Conservation (phyloP, 1,140 invertebrate species). For the Octopus bimaculoides region DNA sequence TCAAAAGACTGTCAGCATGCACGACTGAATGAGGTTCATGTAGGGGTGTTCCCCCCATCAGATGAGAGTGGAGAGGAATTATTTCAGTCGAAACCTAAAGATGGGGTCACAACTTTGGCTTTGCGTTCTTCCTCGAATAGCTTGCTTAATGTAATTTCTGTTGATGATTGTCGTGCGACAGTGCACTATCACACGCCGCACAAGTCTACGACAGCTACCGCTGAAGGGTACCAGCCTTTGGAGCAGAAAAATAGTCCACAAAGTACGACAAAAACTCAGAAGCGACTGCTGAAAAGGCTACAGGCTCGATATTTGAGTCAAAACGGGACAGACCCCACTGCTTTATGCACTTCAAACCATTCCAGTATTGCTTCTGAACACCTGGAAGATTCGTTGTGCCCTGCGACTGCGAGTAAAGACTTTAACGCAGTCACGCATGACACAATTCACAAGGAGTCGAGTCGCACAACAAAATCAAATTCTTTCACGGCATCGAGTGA, state of each 20-base stretch:
- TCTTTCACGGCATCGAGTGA: conserved; percentile 4
- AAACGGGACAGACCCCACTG: not conserved
- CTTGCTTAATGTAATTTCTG: conserved; percentile 41
- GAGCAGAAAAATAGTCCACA: not conserved
- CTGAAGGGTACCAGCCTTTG: not conserved
- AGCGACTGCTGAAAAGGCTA: not conserved
- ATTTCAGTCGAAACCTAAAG: not conserved
- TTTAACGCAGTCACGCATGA: not conserved
- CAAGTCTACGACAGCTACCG: not conserved
- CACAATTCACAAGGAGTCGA: not conserved
- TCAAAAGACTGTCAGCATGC: conserved; percentile 8
- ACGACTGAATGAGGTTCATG: not conserved
- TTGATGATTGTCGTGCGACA: conserved; percentile 34
- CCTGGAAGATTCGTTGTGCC: not conserved
- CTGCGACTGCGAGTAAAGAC: not conserved
- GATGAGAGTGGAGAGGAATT: not conserved
- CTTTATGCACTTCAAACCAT: conserved; percentile 4
- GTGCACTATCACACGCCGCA: not conserved
- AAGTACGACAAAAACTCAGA: not conserved
- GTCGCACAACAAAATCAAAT: conserved; percentile 1
- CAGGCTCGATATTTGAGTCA: not conserved
- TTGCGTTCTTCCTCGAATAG: conserved; percentile 30
- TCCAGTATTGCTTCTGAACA: not conserved
- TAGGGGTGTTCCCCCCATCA: not conserved
- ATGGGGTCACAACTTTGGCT: not conserved